These are phyloP conservation scores for Ciona savignyi DNA, from an alignment of 23 tunicate genomes.

Conservation along the genomic window DNA sequence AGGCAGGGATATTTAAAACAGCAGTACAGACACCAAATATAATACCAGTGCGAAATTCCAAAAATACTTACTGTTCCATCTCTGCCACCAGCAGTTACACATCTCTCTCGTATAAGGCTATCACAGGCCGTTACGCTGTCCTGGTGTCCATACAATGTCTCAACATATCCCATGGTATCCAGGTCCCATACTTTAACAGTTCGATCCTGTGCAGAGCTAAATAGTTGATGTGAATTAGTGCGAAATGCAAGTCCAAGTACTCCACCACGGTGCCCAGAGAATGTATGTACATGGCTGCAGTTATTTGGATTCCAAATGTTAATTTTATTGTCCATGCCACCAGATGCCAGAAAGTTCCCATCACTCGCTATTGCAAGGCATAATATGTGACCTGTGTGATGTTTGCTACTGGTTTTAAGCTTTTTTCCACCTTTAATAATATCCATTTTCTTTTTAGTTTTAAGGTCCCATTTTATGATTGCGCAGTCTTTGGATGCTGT, in stretches of 20 bases:
- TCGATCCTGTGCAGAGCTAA: slow-evolving; percentile 55
- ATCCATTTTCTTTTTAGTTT: slow-evolving; percentile 18
- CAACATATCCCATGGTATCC: slow-evolving; percentile 86
- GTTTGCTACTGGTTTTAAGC: neutral
- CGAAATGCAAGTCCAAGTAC: slow-evolving; percentile 77
- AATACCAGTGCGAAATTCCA: neutral
- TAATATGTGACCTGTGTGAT: slow-evolving; percentile 51
- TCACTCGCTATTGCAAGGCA: slow-evolving; percentile 71
- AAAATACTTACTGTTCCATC: slow-evolving; percentile 71
- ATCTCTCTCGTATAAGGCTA: slow-evolving; percentile 66
- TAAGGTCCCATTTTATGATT: slow-evolving; percentile 64
- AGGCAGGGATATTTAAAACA: neutral
- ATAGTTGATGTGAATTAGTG: slow-evolving; percentile 53
- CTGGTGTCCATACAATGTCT: slow-evolving; percentile 93
- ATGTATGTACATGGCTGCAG: slow-evolving; percentile 31
- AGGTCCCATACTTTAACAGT: slow-evolving; percentile 93
- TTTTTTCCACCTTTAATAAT: slow-evolving; percentile 41
- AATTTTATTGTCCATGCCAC: slow-evolving; percentile 65
- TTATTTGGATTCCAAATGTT: slow-evolving; percentile 54
- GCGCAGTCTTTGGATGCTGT: slow-evolving; percentile 84
- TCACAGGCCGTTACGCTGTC: slow-evolving; percentile 75
- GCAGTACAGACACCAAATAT: neutral
- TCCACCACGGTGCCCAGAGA: slow-evolving; percentile 60
- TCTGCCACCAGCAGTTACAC: slow-evolving; percentile 89
- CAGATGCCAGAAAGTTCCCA: slow-evolving; percentile 66